Percentiles rank a stretch among this genome's conserved stretches.
phyloP scores from a whole-genome alignment of 2,888 invertebrate species.

The Mythimna lalbum region DNA sequence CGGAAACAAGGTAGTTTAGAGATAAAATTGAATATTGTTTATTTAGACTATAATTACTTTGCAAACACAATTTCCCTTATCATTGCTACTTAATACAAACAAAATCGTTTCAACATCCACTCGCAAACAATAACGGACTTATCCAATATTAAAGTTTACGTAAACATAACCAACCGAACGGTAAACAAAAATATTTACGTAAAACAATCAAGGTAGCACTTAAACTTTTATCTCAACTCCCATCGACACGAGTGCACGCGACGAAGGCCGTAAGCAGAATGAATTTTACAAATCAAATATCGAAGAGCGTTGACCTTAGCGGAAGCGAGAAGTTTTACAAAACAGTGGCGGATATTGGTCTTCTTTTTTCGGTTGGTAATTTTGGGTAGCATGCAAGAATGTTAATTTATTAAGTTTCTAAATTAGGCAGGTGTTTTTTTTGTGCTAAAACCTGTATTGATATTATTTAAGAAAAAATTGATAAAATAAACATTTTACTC shows the following conservation, averaged over 20 bases:
- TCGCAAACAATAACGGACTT: slow-evolving; percentile 9
- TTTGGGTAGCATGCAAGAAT: not conserved
- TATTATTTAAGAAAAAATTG: not conserved
- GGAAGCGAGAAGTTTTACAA: slow-evolving; percentile 9
- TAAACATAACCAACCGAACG: not conserved
- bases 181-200: slow-evolving; percentile 35
- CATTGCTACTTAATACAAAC: not conserved
- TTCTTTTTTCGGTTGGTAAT: slow-evolving; percentile 2
- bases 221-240: slow-evolving; percentile 37
- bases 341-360: slow-evolving; percentile 8
- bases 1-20: no score
- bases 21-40: no score
- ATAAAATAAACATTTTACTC: no score
- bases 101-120: not conserved
- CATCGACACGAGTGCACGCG: slow-evolving; percentile 51
- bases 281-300: slow-evolving; percentile 43
- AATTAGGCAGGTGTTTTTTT: not conserved
- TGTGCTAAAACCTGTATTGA: not conserved
- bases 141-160: not conserved
- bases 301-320: slow-evolving; percentile 53
- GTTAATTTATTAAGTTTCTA: slow-evolving; percentile 8
- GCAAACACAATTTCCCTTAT: not conserved
- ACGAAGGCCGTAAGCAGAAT: slow-evolving; percentile 36
- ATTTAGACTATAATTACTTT: not conserved
- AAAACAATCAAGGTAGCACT: slow-evolving; percentile 13